phyloP scores from a whole-genome alignment of 2,797 vertebrate genomes.

The Gymnothorax javanicus region DNA sequence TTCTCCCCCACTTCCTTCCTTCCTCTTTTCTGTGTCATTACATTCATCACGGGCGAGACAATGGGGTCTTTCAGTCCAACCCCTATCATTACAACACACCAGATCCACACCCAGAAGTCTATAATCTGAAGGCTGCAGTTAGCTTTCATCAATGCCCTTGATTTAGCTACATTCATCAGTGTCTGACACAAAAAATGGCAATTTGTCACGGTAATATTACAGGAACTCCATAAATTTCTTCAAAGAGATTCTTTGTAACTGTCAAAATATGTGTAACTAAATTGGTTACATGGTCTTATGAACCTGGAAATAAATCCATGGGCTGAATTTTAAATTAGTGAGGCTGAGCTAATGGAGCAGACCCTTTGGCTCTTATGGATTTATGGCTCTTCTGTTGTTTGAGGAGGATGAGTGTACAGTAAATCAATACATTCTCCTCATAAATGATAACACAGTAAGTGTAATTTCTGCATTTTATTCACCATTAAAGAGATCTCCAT shows the following conservation, averaged over 20 bases:
- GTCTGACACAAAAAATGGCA: slow-evolving; percentile 49
- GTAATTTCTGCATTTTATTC: neutral
- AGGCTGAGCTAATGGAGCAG: neutral
- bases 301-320: neutral
- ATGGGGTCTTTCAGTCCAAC: slow-evolving; percentile 62
- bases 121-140: slow-evolving; percentile 61
- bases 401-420: neutral
- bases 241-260: neutral
- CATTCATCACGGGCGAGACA: slow-evolving; percentile 65
- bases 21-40: slow-evolving; percentile 47
- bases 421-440: neutral
- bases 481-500: neutral
- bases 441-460: neutral
- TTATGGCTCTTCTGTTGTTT: neutral
- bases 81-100: neutral
- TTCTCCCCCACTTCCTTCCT: slow-evolving; percentile 23
- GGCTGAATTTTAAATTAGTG: neutral
- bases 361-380: neutral
- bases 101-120: slow-evolving; percentile 42
- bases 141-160: slow-evolving; percentile 50
- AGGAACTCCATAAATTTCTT: slow-evolving; percentile 15
- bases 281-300: neutral
- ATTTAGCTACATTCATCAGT: slow-evolving; percentile 50
- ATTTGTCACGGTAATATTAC: too few relatives aligned
- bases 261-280: neutral